Percentiles rank a stretch among this genome's conserved stretches.
Evolutionary conservation across 2,113 vertebrate species (phyloP).

Genomic region (Empidonax traillii): DNA sequence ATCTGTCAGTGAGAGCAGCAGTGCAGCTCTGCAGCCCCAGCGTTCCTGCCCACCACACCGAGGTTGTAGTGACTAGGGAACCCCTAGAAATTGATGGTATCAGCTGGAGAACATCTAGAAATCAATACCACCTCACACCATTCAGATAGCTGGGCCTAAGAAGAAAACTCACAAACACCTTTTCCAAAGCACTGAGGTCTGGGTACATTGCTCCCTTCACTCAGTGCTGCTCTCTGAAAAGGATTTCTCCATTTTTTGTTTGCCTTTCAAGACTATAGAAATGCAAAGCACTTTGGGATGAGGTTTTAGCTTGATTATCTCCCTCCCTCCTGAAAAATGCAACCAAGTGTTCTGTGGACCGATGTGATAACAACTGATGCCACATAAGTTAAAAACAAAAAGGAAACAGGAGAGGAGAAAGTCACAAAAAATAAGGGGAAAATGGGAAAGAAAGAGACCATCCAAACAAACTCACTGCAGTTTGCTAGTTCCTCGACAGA

Average conservation of each 20-base stretch:
- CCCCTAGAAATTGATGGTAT: background rate
- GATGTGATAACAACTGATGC: background rate
- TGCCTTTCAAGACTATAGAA: background rate
- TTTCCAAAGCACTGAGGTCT: background rate
- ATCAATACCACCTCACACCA: background rate
- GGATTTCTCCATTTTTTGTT: background rate
- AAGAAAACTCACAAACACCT: background rate
- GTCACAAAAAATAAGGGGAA: background rate
- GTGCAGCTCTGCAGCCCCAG: rapidly evolving
- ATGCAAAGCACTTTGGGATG: background rate
- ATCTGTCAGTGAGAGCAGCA: rapidly evolving
- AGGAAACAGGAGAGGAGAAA: background rate
- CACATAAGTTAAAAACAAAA: background rate
- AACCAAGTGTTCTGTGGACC: background rate
- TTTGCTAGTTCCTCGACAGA: background rate
- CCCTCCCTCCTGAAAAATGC: background rate
- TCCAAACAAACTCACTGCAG: background rate
- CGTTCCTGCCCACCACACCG: background rate
- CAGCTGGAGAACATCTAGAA: background rate
- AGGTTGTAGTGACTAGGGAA: too few relatives aligned
- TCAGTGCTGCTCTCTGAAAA: background rate
- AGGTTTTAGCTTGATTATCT: background rate
- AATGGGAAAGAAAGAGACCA: background rate
- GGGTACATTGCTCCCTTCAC: too few relatives aligned
- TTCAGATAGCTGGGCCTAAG: background rate